Conservation (phyloP, 2,113 vertebrate species). For the Pimephales promelas region DNA sequence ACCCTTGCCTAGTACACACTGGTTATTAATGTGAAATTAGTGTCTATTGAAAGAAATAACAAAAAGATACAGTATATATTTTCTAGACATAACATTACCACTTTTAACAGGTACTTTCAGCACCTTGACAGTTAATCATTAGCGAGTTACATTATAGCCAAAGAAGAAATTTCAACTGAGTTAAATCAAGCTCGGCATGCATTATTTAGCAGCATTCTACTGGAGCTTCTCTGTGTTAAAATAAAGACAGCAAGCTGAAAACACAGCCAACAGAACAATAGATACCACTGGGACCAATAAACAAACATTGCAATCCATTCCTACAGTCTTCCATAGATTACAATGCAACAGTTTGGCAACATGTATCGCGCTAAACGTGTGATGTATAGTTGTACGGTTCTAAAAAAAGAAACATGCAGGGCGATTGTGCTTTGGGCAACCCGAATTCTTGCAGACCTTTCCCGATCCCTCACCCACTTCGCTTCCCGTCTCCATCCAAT, state of each 20-base stretch:
- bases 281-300: background rate
- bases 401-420: background rate
- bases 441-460: no score
- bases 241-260: background rate
- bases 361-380: background rate
- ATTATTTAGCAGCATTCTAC: background rate
- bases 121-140: background rate
- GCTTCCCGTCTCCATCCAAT: no score
- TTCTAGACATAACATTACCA: background rate
- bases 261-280: background rate
- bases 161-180: background rate
- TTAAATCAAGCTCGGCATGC: constrained; percentile 1
- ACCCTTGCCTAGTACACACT: background rate
- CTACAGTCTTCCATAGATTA: background rate
- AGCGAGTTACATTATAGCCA: background rate
- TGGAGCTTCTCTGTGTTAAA: background rate
- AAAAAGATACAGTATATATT: constrained; percentile 5
- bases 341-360: background rate
- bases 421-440: no score
- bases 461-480: no score
- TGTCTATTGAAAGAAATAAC: background rate
- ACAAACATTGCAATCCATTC: background rate
- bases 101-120: no score
- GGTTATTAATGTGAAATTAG: background rate
- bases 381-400: background rate